phyloP scores from a whole-genome alignment of 2,113 vertebrate species.

The Gila orcuttii region DNA sequence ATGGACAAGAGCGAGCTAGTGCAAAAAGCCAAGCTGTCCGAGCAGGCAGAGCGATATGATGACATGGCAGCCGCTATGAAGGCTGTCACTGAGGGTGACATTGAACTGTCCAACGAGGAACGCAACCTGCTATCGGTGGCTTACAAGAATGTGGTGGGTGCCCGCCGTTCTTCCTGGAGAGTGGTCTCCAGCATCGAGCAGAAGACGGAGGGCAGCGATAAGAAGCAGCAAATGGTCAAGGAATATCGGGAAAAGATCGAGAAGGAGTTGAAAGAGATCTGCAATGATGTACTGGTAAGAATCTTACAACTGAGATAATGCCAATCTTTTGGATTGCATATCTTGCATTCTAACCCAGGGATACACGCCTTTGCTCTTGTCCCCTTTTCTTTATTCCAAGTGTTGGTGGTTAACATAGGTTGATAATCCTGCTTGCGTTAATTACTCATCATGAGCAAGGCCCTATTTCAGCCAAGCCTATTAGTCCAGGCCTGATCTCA shows the following conservation, averaged over 20 bases:
- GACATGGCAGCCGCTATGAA: constrained; percentile 97
- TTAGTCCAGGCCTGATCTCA: constrained; percentile 58
- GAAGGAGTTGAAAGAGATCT: constrained; percentile 93
- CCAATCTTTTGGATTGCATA: not conserved
- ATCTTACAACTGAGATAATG: not conserved
- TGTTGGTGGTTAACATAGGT: constrained; percentile 25
- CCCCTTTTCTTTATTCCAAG: constrained; percentile 17
- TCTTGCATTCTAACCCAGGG: not conserved
- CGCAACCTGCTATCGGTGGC: constrained; percentile 98
- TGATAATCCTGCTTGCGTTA: constrained; percentile 57
- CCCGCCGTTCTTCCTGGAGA: constrained; percentile 94
- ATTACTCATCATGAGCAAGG: constrained; percentile 54
- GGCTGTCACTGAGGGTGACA: constrained; percentile 82
- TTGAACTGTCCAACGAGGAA: constrained; percentile 89
- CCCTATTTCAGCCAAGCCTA: constrained; percentile 54
- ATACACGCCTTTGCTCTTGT: not conserved
- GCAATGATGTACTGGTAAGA: constrained; percentile 95
- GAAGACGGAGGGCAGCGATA: constrained; percentile 82
- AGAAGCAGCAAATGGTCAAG: constrained; percentile 84
- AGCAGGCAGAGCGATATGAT: constrained; percentile 96
- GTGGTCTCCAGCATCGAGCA: constrained; percentile 92
- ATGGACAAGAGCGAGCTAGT: constrained; percentile 85
- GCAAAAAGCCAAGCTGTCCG: constrained; percentile 92
- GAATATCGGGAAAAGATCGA: constrained; percentile 92
- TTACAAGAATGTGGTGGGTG: constrained; percentile 98